Evolutionary conservation across 2,888 invertebrate species (phyloP).

Genomic region (Platerodrilus igneus): DNA sequence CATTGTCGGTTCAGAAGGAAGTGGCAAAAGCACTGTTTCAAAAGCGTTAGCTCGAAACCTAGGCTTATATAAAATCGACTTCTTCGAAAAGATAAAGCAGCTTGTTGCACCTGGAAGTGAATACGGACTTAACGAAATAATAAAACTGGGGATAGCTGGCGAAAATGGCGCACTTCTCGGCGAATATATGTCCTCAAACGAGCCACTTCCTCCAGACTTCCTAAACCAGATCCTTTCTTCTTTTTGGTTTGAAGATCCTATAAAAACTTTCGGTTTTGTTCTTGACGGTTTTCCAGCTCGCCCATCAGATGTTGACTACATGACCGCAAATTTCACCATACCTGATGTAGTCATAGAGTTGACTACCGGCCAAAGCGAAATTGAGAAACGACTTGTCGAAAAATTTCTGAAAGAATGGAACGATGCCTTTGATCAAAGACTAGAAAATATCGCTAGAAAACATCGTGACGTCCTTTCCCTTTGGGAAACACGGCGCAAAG

Average conservation of each 20-base stretch:
- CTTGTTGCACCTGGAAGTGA: conserved; percentile 17
- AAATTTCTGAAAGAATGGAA: conserved; percentile 38
- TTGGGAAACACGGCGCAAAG: conserved; percentile 35
- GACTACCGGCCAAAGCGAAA: conserved; percentile 37
- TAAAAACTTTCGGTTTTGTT: conserved; percentile 51
- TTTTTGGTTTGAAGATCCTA: conserved; percentile 53
- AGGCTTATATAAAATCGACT: conserved; percentile 54
- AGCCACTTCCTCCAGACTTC: conserved; percentile 48
- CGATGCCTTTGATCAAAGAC: conserved; percentile 43
- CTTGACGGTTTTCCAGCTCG: conserved; percentile 61
- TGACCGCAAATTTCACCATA: conserved; percentile 50
- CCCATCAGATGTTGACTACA: conserved; percentile 52
- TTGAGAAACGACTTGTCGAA: conserved; percentile 33
- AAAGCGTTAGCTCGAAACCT: conserved; percentile 53
- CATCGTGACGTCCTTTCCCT: conserved; percentile 26
- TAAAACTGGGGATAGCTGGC: conserved; percentile 13
- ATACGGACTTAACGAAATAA: conserved; percentile 16
- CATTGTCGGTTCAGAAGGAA: conserved; percentile 53
- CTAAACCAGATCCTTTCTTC: conserved; percentile 43
- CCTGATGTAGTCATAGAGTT: conserved; percentile 58
- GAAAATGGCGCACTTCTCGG: conserved; percentile 22
- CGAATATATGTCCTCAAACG: conserved; percentile 52
- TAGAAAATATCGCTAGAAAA: conserved; percentile 26
- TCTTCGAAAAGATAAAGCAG: conserved; percentile 38
- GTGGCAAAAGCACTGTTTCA: conserved; percentile 53